Evolutionary conservation across 2,113 vertebrate species (phyloP).

Genomic region (Oenanthe oenanthe): DNA sequence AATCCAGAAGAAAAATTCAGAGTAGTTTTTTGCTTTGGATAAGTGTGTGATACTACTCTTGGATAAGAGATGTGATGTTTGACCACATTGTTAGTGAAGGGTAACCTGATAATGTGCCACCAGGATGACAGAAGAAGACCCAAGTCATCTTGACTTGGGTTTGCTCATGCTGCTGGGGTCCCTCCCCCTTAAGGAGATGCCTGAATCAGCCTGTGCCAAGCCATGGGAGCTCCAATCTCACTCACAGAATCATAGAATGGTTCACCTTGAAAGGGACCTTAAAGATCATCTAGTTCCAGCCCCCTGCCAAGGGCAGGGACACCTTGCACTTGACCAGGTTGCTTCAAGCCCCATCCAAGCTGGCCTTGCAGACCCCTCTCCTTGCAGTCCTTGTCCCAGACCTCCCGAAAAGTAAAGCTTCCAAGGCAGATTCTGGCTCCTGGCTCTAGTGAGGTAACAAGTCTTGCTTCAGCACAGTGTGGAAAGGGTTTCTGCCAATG

Average conservation of each 20-base stretch:
- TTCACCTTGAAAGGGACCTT: background rate
- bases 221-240: background rate
- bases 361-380: background rate
- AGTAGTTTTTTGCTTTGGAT: background rate
- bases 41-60: background rate
- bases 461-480: background rate
- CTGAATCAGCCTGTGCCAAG: too few species aligned
- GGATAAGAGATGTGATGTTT: background rate
- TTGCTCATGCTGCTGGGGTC: too few species aligned
- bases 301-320: background rate
- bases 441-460: background rate
- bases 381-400: background rate
- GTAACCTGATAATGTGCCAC: background rate
- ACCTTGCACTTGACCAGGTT: background rate
- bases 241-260: background rate
- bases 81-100: background rate
- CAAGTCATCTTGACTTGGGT: too few species aligned
- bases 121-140: background rate
- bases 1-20: background rate
- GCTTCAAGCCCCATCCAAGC: background rate
- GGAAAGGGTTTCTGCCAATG: background rate
- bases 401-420: background rate
- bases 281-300: background rate
- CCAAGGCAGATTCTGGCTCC: background rate
- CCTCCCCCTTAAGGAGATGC: too few species aligned